phyloP scores from a whole-genome alignment of 2,797 vertebrate genomes.

The Hipposideros larvatus region DNA sequence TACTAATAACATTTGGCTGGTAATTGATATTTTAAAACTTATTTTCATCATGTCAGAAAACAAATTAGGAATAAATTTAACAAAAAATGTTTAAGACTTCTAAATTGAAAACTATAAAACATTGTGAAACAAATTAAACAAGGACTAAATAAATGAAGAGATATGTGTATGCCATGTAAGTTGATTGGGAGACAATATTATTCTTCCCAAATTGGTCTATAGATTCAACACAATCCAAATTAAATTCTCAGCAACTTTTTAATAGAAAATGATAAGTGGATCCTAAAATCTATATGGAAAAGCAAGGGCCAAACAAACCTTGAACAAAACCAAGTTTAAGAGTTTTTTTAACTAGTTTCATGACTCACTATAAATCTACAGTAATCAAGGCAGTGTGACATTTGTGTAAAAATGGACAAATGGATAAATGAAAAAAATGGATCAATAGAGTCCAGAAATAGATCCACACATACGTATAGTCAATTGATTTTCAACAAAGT shows the following conservation, averaged over 20 bases:
- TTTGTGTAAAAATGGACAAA: background rate
- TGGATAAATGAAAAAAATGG: background rate
- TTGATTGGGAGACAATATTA: background rate
- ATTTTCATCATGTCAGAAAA: background rate
- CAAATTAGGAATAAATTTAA: conserved; percentile 50
- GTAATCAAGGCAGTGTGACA: conserved; percentile 12
- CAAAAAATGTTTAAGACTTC: conserved; percentile 9
- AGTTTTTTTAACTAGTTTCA: conserved; percentile 37
- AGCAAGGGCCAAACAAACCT: conserved; percentile 16
- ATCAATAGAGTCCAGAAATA: background rate
- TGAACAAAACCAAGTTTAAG: conserved; percentile 15
- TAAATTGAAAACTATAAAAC: conserved; percentile 50
- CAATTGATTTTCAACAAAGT: background rate
- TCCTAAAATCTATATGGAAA: conserved; percentile 43
- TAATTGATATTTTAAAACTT: conserved; percentile 11
- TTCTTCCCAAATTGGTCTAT: conserved; percentile 8
- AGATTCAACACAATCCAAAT: conserved; percentile 19
- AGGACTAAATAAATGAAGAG: background rate
- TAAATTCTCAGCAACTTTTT: conserved; percentile 1
- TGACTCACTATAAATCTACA: conserved; percentile 6
- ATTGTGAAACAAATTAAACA: conserved; percentile 55
- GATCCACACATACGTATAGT: background rate
- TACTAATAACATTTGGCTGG: background rate
- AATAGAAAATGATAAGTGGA: conserved; percentile 9
- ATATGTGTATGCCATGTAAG: background rate